Conservation (phyloP, 2,113 vertebrate species). For the Stictonetta naevosa region DNA sequence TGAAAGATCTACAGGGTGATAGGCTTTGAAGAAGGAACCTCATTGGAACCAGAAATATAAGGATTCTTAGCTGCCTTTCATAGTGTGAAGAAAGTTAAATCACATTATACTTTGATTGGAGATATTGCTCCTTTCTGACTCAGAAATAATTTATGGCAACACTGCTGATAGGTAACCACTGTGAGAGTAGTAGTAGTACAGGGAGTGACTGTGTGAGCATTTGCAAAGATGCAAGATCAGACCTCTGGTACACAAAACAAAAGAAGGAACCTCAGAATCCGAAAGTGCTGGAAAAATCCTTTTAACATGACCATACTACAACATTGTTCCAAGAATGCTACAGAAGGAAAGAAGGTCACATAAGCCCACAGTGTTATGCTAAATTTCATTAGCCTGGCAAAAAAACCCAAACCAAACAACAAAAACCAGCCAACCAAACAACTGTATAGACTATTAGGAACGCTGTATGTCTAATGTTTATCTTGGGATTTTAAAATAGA, state of each 20-base stretch:
- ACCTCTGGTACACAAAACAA: not conserved
- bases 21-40: not conserved
- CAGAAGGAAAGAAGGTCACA: not conserved
- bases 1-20: not conserved
- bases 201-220: not conserved
- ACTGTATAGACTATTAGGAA: not conserved
- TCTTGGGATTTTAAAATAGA: not conserved
- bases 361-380: not conserved
- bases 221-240: not conserved
- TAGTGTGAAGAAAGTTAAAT: not conserved
- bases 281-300: not conserved
- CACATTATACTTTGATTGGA: not conserved
- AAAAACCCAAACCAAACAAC: not conserved
- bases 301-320: not conserved
- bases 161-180: not conserved
- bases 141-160: not conserved
- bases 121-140: not conserved
- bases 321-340: not conserved
- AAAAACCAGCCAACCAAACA: not conserved
- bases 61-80: not conserved
- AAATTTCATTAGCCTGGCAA: not conserved
- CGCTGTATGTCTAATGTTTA: slow-evolving; percentile 13
- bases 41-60: not conserved
- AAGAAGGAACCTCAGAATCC: not conserved
- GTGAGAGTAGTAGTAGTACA: not conserved